A percentile compares a stretch with the other conserved stretches of the same genome.
These are phyloP conservation scores for Neuroterus valhalla DNA, from an alignment of 1,140 invertebrate species.

Conservation along the genomic window DNA sequence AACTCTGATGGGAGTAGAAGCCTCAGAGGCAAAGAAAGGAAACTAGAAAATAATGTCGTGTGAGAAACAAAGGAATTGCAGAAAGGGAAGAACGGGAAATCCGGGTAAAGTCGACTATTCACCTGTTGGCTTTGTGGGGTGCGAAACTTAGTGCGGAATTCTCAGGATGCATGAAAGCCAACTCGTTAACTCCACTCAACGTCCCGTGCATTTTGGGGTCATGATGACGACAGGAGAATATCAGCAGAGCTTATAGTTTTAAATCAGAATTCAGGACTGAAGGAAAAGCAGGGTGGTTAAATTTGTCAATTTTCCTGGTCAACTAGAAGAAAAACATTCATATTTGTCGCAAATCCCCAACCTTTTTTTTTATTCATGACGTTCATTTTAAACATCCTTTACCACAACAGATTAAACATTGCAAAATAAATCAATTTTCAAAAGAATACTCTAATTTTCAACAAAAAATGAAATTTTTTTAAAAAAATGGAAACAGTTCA, in stretches of 20 bases:
- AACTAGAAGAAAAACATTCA: too few relatives aligned
- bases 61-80: conserved; percentile 7
- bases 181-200: conserved; percentile 11
- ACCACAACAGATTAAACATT: too few relatives aligned
- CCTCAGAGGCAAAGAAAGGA: background rate
- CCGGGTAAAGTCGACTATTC: conserved; percentile 22
- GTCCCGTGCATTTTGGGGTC: background rate
- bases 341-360: too few relatives aligned
- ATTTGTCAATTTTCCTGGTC: too few relatives aligned
- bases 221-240: conserved; percentile 11
- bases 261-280: conserved; percentile 12
- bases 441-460: too few relatives aligned
- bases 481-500: too few relatives aligned
- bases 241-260: background rate
- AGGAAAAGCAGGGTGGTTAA: too few relatives aligned
- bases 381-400: too few relatives aligned
- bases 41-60: conserved; percentile 13
- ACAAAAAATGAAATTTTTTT: too few relatives aligned
- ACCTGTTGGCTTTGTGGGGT: conserved; percentile 20
- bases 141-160: conserved; percentile 17
- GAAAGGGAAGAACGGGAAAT: conserved; percentile 22
- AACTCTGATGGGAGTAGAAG: background rate
- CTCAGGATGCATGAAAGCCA: conserved; percentile 24
- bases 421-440: too few relatives aligned
- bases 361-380: too few relatives aligned